Base-by-base conservation (phyloP, 2,888 invertebrate species). In the Galeruca laticollis region DNA sequence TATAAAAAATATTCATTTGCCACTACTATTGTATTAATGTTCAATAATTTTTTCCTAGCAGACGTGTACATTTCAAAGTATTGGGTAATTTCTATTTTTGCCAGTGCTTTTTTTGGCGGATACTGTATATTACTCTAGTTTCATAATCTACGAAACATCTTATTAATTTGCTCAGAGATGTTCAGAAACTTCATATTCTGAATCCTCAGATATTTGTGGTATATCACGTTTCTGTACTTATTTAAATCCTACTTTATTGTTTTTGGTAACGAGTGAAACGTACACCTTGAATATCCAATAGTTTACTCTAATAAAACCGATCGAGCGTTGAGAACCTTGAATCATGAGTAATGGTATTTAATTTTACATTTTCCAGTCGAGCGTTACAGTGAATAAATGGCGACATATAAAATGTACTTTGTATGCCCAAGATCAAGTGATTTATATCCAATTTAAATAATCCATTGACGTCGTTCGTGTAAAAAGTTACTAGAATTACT, bases 361-460 rank as follows among this genome's bases (percentile, higher is more conserved):
- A 62, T 62, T 62, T 33, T 52, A 35, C 21, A 62, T 62, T 54
- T 52, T 26, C 52, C 26, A 52, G 10, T 52, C 52, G 26, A 52
- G 52, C 52, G 52, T 52, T 52, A 26, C 52, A 49, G 18, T 26
- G 52, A 26, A 52, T 21, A 52, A 52, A 52, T 21, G 52, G 26
- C 52, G 52, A 54, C 52, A 54, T 21, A 51, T 63, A 56, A 62
- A 62, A 62, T 62, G 62, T 62, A 52, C 18, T 40, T 40, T 11
- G 21, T 63, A 35, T 63, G 63, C 54, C 43, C 40, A 26, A 63
- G 54, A 35, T 21, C 8, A 51, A 35, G 26, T 54, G 37, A 63
- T 63, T 63, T 63, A 63, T 63, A 63, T 40, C 40, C 40, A 63
- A 63, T 40, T 54, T 54, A 63, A n/a, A 54, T 63, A 63, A 63